Base-by-base conservation (phyloP, 2,113 vertebrate genomes). In the Passerina amoena region DNA sequence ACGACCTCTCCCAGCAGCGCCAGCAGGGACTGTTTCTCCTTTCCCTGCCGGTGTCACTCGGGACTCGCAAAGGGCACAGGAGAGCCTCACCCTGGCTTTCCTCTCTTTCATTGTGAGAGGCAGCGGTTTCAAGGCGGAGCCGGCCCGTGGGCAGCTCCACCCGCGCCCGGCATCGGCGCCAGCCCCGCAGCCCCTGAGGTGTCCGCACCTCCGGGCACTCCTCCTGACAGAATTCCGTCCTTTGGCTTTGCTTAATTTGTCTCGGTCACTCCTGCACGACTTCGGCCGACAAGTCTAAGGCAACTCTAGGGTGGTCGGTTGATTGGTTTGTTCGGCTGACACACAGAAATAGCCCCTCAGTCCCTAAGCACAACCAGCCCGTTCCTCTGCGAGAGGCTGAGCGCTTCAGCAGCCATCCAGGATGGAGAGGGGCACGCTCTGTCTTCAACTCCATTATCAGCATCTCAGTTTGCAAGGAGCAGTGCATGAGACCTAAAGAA, bases 331-430 rank as follows among this genome's bases (percentile, higher is more conserved):
- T 3, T 31, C 14, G 64, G 63, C 31, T 37, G 56, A 45, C n/a
- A 3, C 14, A 4, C 18, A 22, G 45, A 50, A 66, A 14, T 5
- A 57, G 22, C 8, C 31, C 37, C n/a, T 53, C 12, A 0, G 14
- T 47, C 7, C 37, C 45, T 7, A 5, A 51, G 53, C 27, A 3
- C 44, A 6, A 0, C 0, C 33, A 48, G 31, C 28, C n/a, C 8
- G 5, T 5, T 54, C 20, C 37, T 33, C 5, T 10, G 0, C 4
- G 44, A 18, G 70, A 5, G 48, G 3, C 23, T 13, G 6, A 15
- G 40, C 10, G 3, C 13, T 57, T 23, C 59, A 17, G 31, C n/a
- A 57, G 1, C 15, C n/a, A 4, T 31, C 6, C 27, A 19, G 44
- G 35, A 14, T 47, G 45, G 15, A 56, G 20, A 42, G 28, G 11